Evolutionary conservation across 2,113 vertebrate genomes (phyloP).

Genomic region (Microtus pennsylvanicus): DNA sequence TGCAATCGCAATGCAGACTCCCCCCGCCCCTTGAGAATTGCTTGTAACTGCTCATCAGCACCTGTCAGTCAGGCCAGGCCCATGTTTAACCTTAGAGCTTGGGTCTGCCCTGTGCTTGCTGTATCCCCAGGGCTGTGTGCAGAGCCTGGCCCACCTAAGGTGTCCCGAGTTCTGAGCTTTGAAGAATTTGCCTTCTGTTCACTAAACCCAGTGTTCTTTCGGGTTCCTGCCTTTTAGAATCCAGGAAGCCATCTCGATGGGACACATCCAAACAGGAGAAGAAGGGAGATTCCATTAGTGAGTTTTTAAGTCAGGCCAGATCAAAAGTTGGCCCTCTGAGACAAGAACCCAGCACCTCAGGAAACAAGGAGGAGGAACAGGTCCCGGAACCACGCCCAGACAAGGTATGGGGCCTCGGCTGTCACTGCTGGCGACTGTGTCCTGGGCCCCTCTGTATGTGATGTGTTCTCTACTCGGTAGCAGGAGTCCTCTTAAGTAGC

Average conservation of each 20-base stretch:
- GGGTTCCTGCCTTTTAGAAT: slow-evolving; percentile 82
- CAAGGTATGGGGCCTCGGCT: slow-evolving; percentile 74
- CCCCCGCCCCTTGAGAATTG: not conserved
- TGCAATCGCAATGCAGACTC: accelerated
- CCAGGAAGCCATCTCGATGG: slow-evolving; percentile 93
- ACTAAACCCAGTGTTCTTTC: not conserved
- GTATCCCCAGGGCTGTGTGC: no score
- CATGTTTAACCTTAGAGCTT: accelerated
- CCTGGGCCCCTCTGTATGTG: not conserved
- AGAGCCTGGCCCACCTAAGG: not conserved
- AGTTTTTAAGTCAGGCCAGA: slow-evolving; percentile 89
- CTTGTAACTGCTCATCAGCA: not conserved
- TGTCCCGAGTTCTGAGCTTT: not conserved
- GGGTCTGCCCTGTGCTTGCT: not conserved
- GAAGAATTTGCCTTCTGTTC: not conserved
- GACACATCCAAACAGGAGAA: slow-evolving; percentile 89
- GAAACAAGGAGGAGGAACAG: slow-evolving; percentile 19
- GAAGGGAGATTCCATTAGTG: slow-evolving; percentile 88
- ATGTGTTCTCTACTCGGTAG: not conserved
- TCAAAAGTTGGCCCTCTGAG: slow-evolving; percentile 83
- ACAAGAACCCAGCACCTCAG: slow-evolving; percentile 60
- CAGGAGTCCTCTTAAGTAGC: not conserved
- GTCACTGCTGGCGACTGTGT: not conserved
- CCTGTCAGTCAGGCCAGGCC: not conserved
- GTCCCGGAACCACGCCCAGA: not conserved